Conservation (phyloP, 2,113 vertebrate species). For the Glaucomys volans region DNA sequence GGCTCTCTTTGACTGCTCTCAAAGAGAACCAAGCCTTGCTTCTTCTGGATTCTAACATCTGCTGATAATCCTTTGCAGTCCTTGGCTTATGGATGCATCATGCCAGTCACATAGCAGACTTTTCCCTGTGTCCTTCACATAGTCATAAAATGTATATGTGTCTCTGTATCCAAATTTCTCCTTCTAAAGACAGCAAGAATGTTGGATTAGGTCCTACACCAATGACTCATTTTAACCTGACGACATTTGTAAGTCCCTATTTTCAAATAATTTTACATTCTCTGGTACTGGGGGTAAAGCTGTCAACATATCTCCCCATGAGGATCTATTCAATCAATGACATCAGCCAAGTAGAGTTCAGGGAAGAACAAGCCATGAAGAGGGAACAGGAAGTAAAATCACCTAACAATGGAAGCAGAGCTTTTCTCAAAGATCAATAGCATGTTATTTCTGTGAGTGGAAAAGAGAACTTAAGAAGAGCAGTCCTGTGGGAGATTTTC, state of each 20-base stretch:
- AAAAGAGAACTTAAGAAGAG: neutral
- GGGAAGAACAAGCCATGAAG: neutral
- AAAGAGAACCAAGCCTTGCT: neutral
- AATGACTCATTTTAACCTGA: neutral
- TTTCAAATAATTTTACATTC: neutral
- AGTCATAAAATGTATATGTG: neutral
- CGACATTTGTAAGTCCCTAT: neutral
- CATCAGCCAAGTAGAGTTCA: neutral
- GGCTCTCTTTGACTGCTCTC: neutral
- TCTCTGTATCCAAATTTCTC: neutral
- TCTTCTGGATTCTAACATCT: neutral
- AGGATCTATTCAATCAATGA: neutral
- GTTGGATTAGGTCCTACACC: neutral
- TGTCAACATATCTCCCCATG: neutral
- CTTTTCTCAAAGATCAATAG: neutral
- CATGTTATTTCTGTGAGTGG: neutral
- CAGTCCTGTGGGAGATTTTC: fast-evolving
- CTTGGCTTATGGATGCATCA: neutral
- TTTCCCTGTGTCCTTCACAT: neutral
- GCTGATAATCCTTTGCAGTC: neutral
- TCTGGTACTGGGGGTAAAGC: neutral
- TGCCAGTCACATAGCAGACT: fast-evolving
- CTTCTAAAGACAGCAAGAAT: neutral
- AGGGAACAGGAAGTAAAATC: neutral
- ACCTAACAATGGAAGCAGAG: neutral